Base-by-base conservation (phyloP, 1,140 invertebrate species). In the Bombus waltoni region DNA sequence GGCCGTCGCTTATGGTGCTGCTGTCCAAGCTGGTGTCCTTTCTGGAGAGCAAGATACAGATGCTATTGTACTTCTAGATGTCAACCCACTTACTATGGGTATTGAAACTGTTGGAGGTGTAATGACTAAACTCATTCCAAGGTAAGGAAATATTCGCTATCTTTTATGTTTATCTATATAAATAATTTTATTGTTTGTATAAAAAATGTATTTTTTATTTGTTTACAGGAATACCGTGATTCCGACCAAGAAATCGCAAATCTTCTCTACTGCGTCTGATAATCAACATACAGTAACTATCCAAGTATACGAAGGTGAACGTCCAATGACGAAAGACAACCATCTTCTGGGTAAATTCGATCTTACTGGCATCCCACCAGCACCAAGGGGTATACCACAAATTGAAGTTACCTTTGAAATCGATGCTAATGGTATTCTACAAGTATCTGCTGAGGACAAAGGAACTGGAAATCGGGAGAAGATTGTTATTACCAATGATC, bases 341-440 rank as follows among this genome's bases (percentile, higher is more conserved):
- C 99, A 99, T 96, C 96, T 99, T 77, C 96, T 99, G 53, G 99
- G 99, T 85, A 99, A 99, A 95, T 99, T 99, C 95, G 99, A 99
- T 95, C 95, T 99, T 44, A 99, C 99, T 86, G 99, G 99, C 75
- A 99, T 99, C 89, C 99, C 99, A 87, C 99, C 99, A 65, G 99
- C 99, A 72, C 99, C 99, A 8, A 96, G 99, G 93, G 99, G 99
- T 85, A 98, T 99, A 68, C 99, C 99, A n/a, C 99, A 99, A 95
- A 99, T 99, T 93, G 98, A 99, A 95, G 99, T 99, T 4, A 99
- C 99, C 0, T 99, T 99, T 93, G 99, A 99, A 95, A 99, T 99
- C 91, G 99, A 99, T 93, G 99, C 99, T 66, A 99, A 99, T 93
- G 99, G 99, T 95, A 99, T 99, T 93, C 96, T 99, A 18, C 98